Evolutionary conservation across 2,888 invertebrate genomes (phyloP), one percentile per base, ranked within the genome.

Genomic region (Aporophyla nigra): DNA sequence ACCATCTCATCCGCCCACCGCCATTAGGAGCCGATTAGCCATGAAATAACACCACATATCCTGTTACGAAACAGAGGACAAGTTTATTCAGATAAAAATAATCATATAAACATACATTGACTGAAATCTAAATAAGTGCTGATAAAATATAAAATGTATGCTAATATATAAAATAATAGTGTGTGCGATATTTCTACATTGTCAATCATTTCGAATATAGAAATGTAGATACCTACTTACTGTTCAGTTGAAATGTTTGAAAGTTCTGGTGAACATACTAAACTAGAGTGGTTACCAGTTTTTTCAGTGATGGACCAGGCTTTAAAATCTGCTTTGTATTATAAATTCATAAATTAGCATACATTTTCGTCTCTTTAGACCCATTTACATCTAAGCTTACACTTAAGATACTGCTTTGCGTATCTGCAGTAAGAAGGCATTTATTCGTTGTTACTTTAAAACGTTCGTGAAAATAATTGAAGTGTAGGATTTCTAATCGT

Each of bases 11-110:
- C 84, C 78, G 79, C 72, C 56, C 67, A 76, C 63, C 6, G 65
- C 33, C 53, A 83, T 77, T 59, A 70, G 33, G 66, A 24, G 43
- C 58, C 65, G 79, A 86, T 88, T 80, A 86, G 63, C 84, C 65
- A 56, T 65, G 58, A 86, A 88, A 87, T 88, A 87, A 88, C 81
- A 85, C 71, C 84, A 87, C 85, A 85, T 79, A 83, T 88, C 88
- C 85, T 83, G 88, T 89, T 83, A 75, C 82, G 76, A 86, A 88
- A 87, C 78, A 81, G 74, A 86, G 77, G 73, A 78, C 71, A n/a
- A 74, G 72, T 88, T 88, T 89, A 89, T 85, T 88, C 82, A 84
- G 84, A 89, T 86, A 85, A 86, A 77, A 80, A 63, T 77, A 76
- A 84, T 81, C 75, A 74, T 81, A 77, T 82, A 83, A 69, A 77